Conservation (phyloP, 1,140 invertebrate genomes). For the Cryptotermes secundus region DNA sequence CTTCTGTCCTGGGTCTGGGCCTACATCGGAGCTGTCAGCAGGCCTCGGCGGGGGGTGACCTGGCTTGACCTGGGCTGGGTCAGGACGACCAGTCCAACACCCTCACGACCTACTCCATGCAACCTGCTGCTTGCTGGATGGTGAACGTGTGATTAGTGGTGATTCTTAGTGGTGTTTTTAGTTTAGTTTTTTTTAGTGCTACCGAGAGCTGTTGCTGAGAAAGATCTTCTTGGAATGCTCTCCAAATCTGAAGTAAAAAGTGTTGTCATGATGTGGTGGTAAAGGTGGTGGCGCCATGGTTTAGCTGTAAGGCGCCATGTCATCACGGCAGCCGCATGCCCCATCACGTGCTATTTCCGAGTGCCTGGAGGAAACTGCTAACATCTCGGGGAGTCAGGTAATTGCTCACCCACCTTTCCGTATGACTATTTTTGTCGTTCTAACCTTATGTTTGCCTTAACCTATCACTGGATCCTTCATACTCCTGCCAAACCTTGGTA, state of each 20-base stretch:
- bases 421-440: background rate
- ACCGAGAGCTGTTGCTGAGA: background rate
- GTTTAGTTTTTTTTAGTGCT: background rate
- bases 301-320: conserved; percentile 29
- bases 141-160: background rate
- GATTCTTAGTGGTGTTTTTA: background rate
- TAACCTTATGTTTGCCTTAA: background rate
- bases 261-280: conserved; percentile 3
- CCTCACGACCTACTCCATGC: background rate
- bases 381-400: conserved; percentile 29
- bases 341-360: conserved; percentile 20
- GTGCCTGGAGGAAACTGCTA: conserved; percentile 23
- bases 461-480: too few species aligned
- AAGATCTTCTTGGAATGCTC: background rate
- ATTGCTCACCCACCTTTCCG: background rate
- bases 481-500: background rate
- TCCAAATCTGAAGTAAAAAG: background rate
- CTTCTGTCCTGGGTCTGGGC: background rate
- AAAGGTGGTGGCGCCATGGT: background rate
- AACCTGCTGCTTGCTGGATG: background rate
- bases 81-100: conserved; percentile 12
- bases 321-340: background rate
- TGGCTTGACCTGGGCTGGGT: conserved; percentile 30
- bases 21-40: background rate
- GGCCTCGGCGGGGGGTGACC: conserved; percentile 21